These are phyloP conservation scores for Drosophila micromelanica DNA, from an alignment of 1,140 invertebrate species.

Conservation along the genomic window DNA sequence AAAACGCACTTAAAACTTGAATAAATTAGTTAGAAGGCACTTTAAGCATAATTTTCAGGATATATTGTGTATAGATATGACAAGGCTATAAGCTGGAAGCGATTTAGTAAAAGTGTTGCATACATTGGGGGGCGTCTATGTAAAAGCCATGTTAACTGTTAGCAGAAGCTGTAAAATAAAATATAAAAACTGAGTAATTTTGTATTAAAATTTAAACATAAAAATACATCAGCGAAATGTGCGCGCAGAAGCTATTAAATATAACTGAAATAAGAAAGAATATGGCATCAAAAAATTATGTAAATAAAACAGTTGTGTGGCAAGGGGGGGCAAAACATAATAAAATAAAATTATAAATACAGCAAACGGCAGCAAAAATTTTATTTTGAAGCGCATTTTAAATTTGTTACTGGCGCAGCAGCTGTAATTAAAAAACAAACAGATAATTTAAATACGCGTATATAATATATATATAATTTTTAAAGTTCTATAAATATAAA, in stretches of 20 bases:
- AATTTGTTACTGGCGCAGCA: conserved; percentile 72
- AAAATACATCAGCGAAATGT: conserved; percentile 15
- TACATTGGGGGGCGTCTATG: conserved; percentile 32
- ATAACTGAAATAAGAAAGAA: conserved; percentile 44
- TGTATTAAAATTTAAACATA: not conserved
- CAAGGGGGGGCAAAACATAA: not conserved
- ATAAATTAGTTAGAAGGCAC: conserved; percentile 30
- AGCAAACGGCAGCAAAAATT: conserved; percentile 51
- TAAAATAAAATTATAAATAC: conserved; percentile 38
- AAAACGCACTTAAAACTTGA: conserved; percentile 61
- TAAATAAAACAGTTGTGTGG: not conserved
- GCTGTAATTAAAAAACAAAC: conserved; percentile 70
- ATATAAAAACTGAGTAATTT: not conserved
- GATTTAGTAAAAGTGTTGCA: conserved; percentile 22
- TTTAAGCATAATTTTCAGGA: conserved; percentile 19
- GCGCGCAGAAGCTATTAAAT: conserved; percentile 49
- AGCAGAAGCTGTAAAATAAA: conserved; percentile 53
- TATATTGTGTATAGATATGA: not conserved
- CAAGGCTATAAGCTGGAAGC: conserved; percentile 10
- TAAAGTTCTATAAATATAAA: conserved; percentile 10
- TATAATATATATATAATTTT: conserved; percentile 9
- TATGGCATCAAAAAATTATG: conserved; percentile 8
- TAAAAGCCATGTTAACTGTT: conserved; percentile 37
- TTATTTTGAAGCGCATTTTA: conserved; percentile 61
- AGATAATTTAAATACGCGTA: conserved; percentile 44